Base-by-base conservation (phyloP, 2,888 invertebrate genomes). In the Hyalella azteca region DNA sequence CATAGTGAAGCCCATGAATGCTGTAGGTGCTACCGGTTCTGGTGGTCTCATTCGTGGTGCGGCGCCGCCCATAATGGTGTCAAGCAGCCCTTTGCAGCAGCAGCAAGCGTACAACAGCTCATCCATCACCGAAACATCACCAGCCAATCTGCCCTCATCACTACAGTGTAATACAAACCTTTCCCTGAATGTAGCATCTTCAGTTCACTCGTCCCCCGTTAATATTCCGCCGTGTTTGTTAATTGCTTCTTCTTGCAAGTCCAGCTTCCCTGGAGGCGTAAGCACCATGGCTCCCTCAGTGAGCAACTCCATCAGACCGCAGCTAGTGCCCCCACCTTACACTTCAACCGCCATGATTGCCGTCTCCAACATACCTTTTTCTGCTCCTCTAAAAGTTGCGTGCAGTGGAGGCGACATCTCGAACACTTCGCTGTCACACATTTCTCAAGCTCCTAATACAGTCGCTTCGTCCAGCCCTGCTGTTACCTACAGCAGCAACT, bases 371-470 rank as follows among this genome's bases (percentile, higher is more conserved):
- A n/a, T n/a, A n/a, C n/a, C n/a, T n/a, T n/a, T n/a, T n/a, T 36
- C 66, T 36, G 66, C 66, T 29, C 36, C 66, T 66, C 32, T 66
- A 32, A 66, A 66, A 66, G 66, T 66, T 32, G 36, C 66, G 32
- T 32, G n/a, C 36, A 66, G 36, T 36, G 66, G 66, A n/a, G 66
- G 36, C 4, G 66, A 32, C 5, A 36, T 29, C 32, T 32, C 66
- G 5, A 32, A 32, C 36, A 36, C 66, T 29, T 66, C 66, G 2
- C 36, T 66, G 11, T n/a, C 66, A 36, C 66, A 66, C 32, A 36
- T 66, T 32, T 66, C 66, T n/a, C 66, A 66, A 66, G 36, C 32
- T 7, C 66, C 92, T 85, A 90, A 91, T 19, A 32, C 36, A n/a
- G 36, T 29, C 36, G 32, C 36, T 36, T 66, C 82, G 39, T 78